Percentiles rank a stretch among this genome's conserved stretches.
Evolutionary conservation across 2,113 vertebrate species (phyloP).

Genomic region (Ammodytes dubius): DNA sequence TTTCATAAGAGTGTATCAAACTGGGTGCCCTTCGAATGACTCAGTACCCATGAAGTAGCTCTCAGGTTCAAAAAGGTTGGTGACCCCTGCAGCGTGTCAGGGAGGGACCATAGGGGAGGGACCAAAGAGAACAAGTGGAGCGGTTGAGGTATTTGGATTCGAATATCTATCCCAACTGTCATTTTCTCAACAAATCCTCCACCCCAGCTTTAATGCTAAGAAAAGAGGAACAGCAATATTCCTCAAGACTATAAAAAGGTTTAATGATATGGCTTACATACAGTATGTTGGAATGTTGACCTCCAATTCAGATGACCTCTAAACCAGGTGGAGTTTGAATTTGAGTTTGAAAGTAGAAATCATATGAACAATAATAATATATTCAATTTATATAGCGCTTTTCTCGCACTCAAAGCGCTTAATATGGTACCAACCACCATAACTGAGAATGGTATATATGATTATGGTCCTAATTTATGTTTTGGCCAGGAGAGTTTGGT

Average conservation of each 20-base stretch:
- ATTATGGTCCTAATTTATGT: neutral
- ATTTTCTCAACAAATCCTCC: too few species aligned
- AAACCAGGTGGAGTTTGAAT: neutral
- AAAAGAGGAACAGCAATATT: neutral
- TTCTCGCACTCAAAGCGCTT: too few species aligned
- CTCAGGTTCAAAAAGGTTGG: too few species aligned
- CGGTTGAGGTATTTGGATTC: too few species aligned
- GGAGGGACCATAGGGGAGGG: too few species aligned
- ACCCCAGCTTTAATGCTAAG: neutral
- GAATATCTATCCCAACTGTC: too few species aligned
- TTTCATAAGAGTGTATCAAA: too few species aligned
- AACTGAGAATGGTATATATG: neutral
- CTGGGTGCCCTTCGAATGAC: too few species aligned
- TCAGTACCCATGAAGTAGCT: too few species aligned
- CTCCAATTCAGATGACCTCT: neutral
- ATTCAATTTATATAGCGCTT: too few species aligned
- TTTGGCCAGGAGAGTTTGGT: conserved; percentile 3
- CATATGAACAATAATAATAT: neutral
- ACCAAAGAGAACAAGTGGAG: too few species aligned
- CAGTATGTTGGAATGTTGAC: neutral
- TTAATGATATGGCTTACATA: neutral
- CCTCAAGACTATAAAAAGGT: neutral
- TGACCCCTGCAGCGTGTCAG: too few species aligned
- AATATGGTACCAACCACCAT: neutral
- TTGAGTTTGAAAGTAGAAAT: neutral